Percentiles rank a stretch among this genome's conserved stretches.
phyloP scores from a whole-genome alignment of 2,113 vertebrate species.

The Papio anubis region DNA sequence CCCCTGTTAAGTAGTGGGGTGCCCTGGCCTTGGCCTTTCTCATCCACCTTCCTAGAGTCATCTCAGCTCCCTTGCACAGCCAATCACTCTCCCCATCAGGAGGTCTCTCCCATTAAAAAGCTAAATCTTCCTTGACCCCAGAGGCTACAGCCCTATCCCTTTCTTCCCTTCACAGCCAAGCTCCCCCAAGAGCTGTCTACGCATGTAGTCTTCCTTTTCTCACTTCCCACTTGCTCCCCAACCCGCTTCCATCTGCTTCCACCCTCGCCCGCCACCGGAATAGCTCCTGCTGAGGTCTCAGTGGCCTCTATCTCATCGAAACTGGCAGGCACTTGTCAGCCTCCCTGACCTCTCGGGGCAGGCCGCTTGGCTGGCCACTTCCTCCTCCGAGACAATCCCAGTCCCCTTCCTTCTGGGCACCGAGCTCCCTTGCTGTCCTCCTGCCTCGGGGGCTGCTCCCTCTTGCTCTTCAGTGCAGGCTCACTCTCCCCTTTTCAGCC shows the following conservation, averaged over 20 bases:
- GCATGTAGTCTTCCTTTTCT: conserved; percentile 49
- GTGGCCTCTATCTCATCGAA: background rate
- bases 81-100: background rate
- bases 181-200: conserved; percentile 24
- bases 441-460: background rate
- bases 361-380: background rate
- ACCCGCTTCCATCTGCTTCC: conserved; percentile 72
- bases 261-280: conserved; percentile 48
- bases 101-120: background rate
- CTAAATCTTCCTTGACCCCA: background rate
- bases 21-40: background rate
- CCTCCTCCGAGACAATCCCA: conserved; percentile 29
- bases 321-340: background rate
- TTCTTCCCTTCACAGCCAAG: conserved; percentile 9
- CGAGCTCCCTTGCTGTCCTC: background rate
- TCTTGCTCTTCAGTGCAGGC: background rate
- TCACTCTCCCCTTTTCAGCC: background rate
- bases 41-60: background rate
- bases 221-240: conserved; percentile 66
- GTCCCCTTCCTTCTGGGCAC: background rate
- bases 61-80: background rate
- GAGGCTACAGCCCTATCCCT: background rate
- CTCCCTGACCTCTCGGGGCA: background rate
- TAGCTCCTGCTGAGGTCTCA: conserved; percentile 41
- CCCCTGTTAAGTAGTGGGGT: background rate